These are phyloP conservation scores for Archivesica marissinica DNA, from an alignment of 1,140 invertebrate species.

Conservation along the genomic window DNA sequence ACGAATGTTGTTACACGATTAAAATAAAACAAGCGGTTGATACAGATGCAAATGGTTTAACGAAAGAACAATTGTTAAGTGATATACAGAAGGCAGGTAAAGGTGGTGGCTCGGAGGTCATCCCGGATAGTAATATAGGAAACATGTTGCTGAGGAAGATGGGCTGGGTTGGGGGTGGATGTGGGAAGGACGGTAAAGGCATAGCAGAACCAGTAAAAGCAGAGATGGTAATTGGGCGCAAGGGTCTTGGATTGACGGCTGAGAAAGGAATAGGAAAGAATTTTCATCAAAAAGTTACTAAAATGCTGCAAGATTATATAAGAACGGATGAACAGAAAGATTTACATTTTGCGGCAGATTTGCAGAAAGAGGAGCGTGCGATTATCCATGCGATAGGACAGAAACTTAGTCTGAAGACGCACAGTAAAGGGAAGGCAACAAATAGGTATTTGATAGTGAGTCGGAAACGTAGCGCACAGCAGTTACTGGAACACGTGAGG, in stretches of 20 bases:
- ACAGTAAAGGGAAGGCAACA: constrained; percentile 86
- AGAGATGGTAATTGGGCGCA: constrained; percentile 72
- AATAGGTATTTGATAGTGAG: constrained; percentile 84
- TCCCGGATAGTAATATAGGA: constrained; percentile 86
- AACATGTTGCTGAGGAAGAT: constrained; percentile 90
- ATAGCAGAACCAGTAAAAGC: constrained; percentile 87
- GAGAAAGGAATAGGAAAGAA: constrained; percentile 69
- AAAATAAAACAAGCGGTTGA: constrained; percentile 87
- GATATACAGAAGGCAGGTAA: constrained; percentile 84
- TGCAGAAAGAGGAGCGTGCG: constrained; percentile 89
- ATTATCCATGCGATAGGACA: constrained; percentile 86
- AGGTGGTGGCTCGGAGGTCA: background rate
- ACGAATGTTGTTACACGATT: constrained; percentile 76
- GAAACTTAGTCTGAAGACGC: constrained; percentile 85
- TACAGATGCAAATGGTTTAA: constrained; percentile 65
- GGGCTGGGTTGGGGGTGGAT: constrained; percentile 92
- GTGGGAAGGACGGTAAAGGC: constrained; percentile 88
- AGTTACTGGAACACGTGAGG: constrained; percentile 82
- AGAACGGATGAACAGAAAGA: constrained; percentile 82
- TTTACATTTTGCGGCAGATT: constrained; percentile 88
- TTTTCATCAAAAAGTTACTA: constrained; percentile 68
- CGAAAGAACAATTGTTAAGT: constrained; percentile 79
- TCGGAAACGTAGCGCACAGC: constrained; percentile 81
- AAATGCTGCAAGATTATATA: constrained; percentile 74
- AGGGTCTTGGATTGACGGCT: constrained; percentile 75